Evolutionary conservation across 2,888 invertebrate species (phyloP).

Genomic region (Branchellion lobata): DNA sequence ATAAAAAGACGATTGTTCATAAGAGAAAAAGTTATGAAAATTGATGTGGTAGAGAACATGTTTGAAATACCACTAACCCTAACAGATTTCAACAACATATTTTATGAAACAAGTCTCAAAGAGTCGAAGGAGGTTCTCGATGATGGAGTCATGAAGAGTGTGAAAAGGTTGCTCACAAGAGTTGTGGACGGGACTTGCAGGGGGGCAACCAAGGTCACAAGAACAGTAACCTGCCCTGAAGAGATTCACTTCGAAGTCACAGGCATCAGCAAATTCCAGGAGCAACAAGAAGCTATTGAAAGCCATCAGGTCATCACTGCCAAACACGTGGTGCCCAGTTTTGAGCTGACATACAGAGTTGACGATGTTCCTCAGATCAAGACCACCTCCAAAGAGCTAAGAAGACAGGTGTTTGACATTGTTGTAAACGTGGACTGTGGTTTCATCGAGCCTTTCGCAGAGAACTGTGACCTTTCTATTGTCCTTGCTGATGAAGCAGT

Average conservation of each 20-base stretch:
- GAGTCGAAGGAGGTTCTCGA: not conserved
- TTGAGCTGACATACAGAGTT: conserved; percentile 32
- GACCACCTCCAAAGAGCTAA: not conserved
- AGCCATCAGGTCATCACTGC: conserved; percentile 32
- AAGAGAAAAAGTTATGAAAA: conserved; percentile 1
- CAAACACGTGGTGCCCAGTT: conserved; percentile 33
- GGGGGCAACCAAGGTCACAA: no score
- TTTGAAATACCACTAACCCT: not conserved
- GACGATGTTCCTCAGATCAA: conserved; percentile 36
- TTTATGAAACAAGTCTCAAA: not conserved
- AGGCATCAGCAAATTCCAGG: not conserved
- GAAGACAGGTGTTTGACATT: conserved; percentile 37
- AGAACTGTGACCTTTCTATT: conserved; percentile 40
- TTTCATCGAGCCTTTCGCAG: conserved; percentile 40
- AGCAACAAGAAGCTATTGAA: conserved; percentile 17
- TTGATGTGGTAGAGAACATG: conserved; percentile 28
- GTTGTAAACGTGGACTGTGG: conserved; percentile 43
- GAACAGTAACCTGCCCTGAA: not conserved
- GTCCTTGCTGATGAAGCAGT: not conserved
- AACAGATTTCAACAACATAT: not conserved
- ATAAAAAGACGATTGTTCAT: not conserved
- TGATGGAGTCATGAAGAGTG: not conserved
- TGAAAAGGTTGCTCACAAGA: conserved; percentile 2
- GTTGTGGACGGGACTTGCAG: not conserved
- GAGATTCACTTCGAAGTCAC: conserved; percentile 7